Evolutionary conservation across 53 echinoderm and acorn worm genomes (phyloP).

Genomic region (Paracentrotus lividus): DNA sequence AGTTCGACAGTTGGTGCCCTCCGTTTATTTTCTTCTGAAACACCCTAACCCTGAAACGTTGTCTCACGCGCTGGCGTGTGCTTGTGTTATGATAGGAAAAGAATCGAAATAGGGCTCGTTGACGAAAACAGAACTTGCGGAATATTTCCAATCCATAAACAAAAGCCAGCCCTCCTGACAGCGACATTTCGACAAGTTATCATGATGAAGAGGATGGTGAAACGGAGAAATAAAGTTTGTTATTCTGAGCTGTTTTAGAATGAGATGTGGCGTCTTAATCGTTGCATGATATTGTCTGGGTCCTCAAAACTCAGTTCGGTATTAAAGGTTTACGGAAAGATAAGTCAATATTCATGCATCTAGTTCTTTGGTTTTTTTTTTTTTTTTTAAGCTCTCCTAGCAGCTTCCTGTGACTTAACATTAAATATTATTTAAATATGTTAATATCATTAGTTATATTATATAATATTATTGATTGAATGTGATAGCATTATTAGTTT

Average conservation of each 20-base stretch:
- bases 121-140: conserved; percentile 40
- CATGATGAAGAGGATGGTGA: background rate
- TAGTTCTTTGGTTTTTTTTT: no score
- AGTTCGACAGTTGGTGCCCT: background rate
- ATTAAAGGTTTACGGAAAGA: background rate
- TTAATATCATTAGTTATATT: no score
- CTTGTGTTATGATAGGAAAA: conserved; percentile 1
- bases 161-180: background rate
- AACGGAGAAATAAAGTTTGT: conserved; percentile 17
- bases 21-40: background rate
- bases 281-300: background rate
- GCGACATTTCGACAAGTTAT: conserved; percentile 4
- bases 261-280: background rate
- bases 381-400: no score
- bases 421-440: no score
- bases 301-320: background rate
- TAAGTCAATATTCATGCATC: background rate
- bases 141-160: conserved; percentile 40
- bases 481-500: no score
- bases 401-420: background rate
- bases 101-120: conserved; percentile 22
- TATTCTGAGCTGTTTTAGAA: conserved; percentile 54
- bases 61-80: background rate
- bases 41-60: conserved; percentile 17
- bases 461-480: no score